These are phyloP conservation scores for Harpagifer antarcticus DNA, from an alignment of 2,797 vertebrate genomes.

Conservation along the genomic window DNA sequence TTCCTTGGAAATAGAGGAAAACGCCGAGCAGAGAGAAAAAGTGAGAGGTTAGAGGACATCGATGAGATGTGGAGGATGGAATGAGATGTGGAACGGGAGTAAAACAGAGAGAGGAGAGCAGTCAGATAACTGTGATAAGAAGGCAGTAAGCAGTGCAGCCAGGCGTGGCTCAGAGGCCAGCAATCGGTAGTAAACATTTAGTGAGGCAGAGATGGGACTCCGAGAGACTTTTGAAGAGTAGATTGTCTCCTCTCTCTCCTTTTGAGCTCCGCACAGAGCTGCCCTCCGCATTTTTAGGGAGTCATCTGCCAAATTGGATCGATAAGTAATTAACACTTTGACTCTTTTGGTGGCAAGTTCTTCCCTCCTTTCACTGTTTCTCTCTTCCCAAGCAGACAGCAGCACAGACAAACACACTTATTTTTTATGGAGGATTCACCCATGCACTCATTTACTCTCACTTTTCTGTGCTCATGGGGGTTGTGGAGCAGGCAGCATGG, in stretches of 20 bases:
- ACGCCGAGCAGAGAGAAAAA: slow-evolving; percentile 24
- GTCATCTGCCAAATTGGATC: slow-evolving; percentile 86
- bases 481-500: slow-evolving; percentile 36
- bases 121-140: slow-evolving; percentile 49
- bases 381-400: slow-evolving; percentile 39
- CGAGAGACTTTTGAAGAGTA: slow-evolving; percentile 62
- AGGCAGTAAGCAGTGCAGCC: slow-evolving; percentile 42
- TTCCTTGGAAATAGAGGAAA: neutral
- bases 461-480: slow-evolving; percentile 50
- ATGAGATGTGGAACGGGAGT: slow-evolving; percentile 56
- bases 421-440: slow-evolving; percentile 4
- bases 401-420: slow-evolving; percentile 14
- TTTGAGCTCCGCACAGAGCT: slow-evolving; percentile 61
- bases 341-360: slow-evolving; percentile 70
- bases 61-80: slow-evolving; percentile 55
- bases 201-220: slow-evolving; percentile 69
- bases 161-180: slow-evolving; percentile 49
- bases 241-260: slow-evolving; percentile 68
- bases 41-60: slow-evolving; percentile 45
- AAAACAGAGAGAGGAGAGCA: slow-evolving; percentile 53
- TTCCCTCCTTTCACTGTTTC: slow-evolving; percentile 41
- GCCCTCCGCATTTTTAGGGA: slow-evolving; percentile 77
- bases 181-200: slow-evolving; percentile 77
- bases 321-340: slow-evolving; percentile 87
- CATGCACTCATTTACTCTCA: slow-evolving; percentile 58